Evolutionary conservation across 2,113 vertebrate genomes (phyloP).

Genomic region (Xenopus tropicalis): UCB_Xtro_10.0 CM004443.2:77182501-77183000

Average conservation of each 20-base stretch:
- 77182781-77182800: slow-evolving; percentile 52
- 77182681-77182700: too few relatives aligned
- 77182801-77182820: slow-evolving; percentile 57
- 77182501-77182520: too few relatives aligned
- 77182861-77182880: slow-evolving; percentile 57
- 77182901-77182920: slow-evolving; percentile 57
- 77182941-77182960: slow-evolving; percentile 52
- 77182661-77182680: too few relatives aligned
- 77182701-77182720: slow-evolving; percentile 18
- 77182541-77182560: too few relatives aligned
- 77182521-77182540: too few relatives aligned
- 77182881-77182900: slow-evolving; percentile 62
- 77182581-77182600: too few relatives aligned
- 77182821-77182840: slow-evolving; percentile 58
- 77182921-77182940: slow-evolving; percentile 51
- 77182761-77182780: slow-evolving; percentile 46
- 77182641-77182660: too few relatives aligned
- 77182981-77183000: slow-evolving; percentile 36
- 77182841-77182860: slow-evolving; percentile 52
- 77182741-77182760: slow-evolving; percentile 46
- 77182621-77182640: too few relatives aligned
- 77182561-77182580: too few relatives aligned
- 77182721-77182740: slow-evolving; percentile 43
- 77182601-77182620: too few relatives aligned
- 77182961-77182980: slow-evolving; percentile 23